Base-by-base conservation (phyloP, 2,113 vertebrate genomes). In the Tachuris rubrigastra region DNA sequence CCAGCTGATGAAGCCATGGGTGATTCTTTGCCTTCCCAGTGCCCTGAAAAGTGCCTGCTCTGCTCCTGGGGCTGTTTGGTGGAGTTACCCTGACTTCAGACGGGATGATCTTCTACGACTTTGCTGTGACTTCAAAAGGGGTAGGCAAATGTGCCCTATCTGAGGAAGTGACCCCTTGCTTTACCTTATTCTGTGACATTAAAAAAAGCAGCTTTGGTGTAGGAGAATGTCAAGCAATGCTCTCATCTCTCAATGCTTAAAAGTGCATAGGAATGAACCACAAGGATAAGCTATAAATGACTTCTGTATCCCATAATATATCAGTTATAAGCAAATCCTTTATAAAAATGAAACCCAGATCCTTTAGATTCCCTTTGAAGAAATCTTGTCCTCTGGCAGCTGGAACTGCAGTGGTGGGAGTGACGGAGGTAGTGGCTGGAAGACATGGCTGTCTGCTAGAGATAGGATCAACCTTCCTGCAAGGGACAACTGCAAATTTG, bases 301-400 rank as follows among this genome's bases (percentile, higher is more conserved):
- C 77, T 96, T 62, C 58, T 94, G 46, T 78, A 81, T 89, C 73
- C 93, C 65, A 66, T 78, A 72, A 65, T 37, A 73, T 93, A 97
- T 89, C 94, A 93, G 94, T 85, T 96, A 93, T 92, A 94, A 95
- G 84, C 86, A 97, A 97, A 93, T 93, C 83, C 79, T 92, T 90
- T 78, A 84, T 84, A 90, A 77, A 95, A 93, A 90, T 85, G 83
- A 95, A 93, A 68, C 52, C 35, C 52, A 97, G 95, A 95, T 95
- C 86, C 80, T 84, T 96, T 49, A 95, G 95, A 93, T 93, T 93
- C 56, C 33, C 89, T 95, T 93, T 96, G 96, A 96, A 95, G 94
- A 90, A 97, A 90, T 93, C 89, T 89, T 95, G 95, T 96, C 95
- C 91, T 95, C 86, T 93, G 91, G 91, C 86, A 97, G 86, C 91